These are phyloP conservation scores for Ficedula albicollis DNA, from an alignment of 2,797 vertebrate genomes.

Conservation along the genomic window DNA sequence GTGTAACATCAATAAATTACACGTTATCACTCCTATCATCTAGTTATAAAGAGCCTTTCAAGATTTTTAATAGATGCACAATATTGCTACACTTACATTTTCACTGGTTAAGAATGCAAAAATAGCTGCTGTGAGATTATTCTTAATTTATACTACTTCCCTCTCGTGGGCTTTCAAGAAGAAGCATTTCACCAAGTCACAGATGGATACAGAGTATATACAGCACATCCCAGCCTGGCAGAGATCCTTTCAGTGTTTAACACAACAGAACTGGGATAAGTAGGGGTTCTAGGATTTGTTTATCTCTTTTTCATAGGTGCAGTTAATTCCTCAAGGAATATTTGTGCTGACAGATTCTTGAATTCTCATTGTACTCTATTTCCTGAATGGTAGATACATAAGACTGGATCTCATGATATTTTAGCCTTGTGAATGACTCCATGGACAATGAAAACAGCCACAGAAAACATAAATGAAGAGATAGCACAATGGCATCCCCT, in stretches of 20 bases:
- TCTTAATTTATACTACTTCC: constrained; percentile 58
- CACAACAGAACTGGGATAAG: not conserved
- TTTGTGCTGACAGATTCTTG: not conserved
- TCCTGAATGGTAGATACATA: not conserved
- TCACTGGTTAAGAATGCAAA: constrained; percentile 53
- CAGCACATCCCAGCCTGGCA: not conserved
- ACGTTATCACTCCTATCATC: constrained; percentile 64
- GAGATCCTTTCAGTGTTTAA: constrained; percentile 16
- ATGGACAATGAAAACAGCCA: not conserved
- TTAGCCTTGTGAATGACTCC: constrained; percentile 4
- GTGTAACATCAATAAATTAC: constrained; percentile 63
- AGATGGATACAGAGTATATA: constrained; percentile 19
- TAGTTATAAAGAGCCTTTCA: constrained; percentile 67
- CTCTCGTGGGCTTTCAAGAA: constrained; percentile 54
- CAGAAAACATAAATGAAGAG: constrained; percentile 1
- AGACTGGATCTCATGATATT: not conserved
- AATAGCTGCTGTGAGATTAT: constrained; percentile 62
- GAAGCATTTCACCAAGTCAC: constrained; percentile 35
- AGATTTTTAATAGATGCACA: constrained; percentile 64
- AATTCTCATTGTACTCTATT: not conserved
- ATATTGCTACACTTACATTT: constrained; percentile 60
- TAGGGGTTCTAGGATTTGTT: constrained; percentile 6
- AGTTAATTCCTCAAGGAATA: constrained; percentile 1
- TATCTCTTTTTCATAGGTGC: not conserved
- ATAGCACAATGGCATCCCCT: not conserved